A percentile compares a stretch with the other conserved stretches of the same genome.
Conservation (phyloP, 1,140 invertebrate species). For the Rhagoletis zephyria region DNA sequence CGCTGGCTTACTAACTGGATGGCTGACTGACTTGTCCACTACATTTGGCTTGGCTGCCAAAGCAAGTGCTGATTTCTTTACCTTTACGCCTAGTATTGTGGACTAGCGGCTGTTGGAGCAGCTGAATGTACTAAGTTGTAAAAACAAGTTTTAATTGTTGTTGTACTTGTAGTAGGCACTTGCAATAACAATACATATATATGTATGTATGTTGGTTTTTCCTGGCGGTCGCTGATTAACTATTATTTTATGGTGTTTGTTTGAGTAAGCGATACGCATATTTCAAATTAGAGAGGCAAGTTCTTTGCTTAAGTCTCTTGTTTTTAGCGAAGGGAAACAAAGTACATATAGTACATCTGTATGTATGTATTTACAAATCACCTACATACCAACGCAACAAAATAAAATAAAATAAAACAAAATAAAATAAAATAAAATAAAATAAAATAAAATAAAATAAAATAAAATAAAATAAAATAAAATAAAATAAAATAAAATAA, state of each 20-base stretch:
- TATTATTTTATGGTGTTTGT: neutral
- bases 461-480: neutral
- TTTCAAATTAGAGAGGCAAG: neutral
- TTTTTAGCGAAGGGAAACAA: neutral
- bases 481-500: neutral
- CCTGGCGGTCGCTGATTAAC: neutral
- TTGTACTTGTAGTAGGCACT: neutral
- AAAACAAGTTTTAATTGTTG: neutral
- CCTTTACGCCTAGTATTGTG: neutral
- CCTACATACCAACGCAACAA: neutral
- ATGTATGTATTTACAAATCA: too few relatives aligned
- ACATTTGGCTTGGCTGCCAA: neutral
- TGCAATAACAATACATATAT: neutral
- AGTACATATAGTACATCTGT: too few relatives aligned
- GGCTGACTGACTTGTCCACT: constrained; percentile 31
- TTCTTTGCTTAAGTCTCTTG: constrained; percentile 43
- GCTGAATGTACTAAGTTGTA: neutral
- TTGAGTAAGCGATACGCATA: neutral
- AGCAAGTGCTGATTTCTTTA: neutral
- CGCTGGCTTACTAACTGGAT: constrained; percentile 49
- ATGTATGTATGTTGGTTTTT: neutral
- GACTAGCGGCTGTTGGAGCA: neutral
- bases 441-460: neutral
- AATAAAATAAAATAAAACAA: neutral
- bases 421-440: neutral